Percentiles rank a stretch among this genome's conserved stretches.
These are phyloP conservation scores for Tokudaia tokunoshimensis DNA, from an alignment of 2,797 vertebrate genomes.

Conservation along the genomic window DNA sequence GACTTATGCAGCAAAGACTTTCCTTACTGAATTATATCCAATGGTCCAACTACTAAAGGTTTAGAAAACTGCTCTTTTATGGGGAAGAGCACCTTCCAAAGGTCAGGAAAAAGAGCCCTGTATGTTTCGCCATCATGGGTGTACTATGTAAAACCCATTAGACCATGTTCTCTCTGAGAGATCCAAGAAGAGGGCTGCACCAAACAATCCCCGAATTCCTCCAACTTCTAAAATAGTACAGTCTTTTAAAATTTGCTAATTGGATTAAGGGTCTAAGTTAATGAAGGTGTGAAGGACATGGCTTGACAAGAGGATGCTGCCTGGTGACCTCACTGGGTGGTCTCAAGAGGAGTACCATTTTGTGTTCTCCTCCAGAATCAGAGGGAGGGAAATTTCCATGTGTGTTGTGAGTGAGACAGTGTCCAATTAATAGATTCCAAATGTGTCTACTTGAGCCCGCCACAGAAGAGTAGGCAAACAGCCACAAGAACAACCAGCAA, in stretches of 20 bases:
- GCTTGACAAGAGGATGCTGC: not conserved
- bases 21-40: not conserved
- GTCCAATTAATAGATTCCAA: slow-evolving; percentile 47
- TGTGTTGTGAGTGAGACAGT: not conserved
- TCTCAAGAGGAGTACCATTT: not conserved
- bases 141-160: not conserved
- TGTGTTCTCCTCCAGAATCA: not conserved
- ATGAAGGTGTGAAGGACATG: not conserved
- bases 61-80: not conserved
- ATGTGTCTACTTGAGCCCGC: not conserved
- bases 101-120: not conserved
- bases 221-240: not conserved
- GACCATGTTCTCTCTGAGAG: not conserved
- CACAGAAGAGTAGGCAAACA: not conserved
- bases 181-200: not conserved
- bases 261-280: not conserved
- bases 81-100: not conserved
- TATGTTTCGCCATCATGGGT: too few relatives aligned
- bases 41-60: not conserved
- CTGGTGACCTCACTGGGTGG: not conserved
- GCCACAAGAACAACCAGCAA: not conserved
- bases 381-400: not conserved
- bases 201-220: not conserved
- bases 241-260: not conserved
- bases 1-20: not conserved